Percentiles rank a stretch among this genome's conserved stretches.
Conservation (phyloP, 2,888 invertebrate genomes). For the Prosopocoilus inquinatus region DNA sequence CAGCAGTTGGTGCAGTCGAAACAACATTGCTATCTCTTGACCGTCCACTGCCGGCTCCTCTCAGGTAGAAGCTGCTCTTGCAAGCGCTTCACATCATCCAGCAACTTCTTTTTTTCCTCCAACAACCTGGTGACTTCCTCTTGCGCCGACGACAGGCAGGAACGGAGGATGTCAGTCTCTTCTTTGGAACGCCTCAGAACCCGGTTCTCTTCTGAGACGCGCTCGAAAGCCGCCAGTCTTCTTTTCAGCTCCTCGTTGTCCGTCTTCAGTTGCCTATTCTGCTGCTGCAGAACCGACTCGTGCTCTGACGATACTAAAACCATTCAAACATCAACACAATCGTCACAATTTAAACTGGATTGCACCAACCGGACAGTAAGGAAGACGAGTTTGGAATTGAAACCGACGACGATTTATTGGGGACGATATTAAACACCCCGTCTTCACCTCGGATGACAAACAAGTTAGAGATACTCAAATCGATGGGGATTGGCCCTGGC, state of each 20-base stretch:
- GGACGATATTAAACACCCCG: constrained; percentile 73
- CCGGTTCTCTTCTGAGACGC: constrained; percentile 61
- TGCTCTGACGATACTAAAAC: constrained; percentile 13
- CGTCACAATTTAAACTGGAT: neutral
- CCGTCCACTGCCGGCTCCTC: constrained; percentile 52
- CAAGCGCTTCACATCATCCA: constrained; percentile 67
- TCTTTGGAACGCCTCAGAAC: constrained; percentile 54
- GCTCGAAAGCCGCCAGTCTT: constrained; percentile 59
- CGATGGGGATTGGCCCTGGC: constrained; percentile 77
- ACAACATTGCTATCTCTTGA: constrained; percentile 69
- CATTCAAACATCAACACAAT: neutral
- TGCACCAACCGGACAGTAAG: constrained; percentile 22
- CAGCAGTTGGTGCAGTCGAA: constrained; percentile 71
- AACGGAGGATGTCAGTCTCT: constrained; percentile 61
- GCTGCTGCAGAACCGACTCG: constrained; percentile 47
- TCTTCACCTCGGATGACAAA: constrained; percentile 68
- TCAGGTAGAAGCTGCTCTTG: constrained; percentile 56
- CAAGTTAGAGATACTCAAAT: constrained; percentile 69
- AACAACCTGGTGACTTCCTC: constrained; percentile 70
- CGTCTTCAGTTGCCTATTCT: constrained; percentile 55
- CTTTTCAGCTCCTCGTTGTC: constrained; percentile 66
- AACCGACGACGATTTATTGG: constrained; percentile 42
- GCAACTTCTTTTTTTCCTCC: constrained; percentile 70
- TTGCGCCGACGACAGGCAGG: constrained; percentile 66
- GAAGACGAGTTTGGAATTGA: constrained; percentile 21